A percentile compares a stretch with the other conserved stretches of the same genome.
phyloP scores from a whole-genome alignment of 2,888 invertebrate genomes.

The Prostheceraeus crozeri region DNA sequence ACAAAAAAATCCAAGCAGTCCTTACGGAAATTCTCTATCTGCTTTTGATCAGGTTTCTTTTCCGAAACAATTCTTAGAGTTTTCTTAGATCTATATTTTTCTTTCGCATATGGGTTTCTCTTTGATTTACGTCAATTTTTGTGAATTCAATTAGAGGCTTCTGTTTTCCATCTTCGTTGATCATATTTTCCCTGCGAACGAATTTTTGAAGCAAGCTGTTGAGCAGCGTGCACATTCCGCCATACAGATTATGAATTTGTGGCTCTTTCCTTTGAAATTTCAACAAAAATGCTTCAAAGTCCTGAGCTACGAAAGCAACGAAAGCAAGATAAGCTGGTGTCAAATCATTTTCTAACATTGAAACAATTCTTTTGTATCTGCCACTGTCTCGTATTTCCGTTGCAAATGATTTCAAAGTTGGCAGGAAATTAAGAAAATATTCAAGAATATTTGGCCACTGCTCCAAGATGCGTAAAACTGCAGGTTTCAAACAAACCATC shows the following conservation, averaged over 20 bases:
- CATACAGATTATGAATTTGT: conserved; percentile 5
- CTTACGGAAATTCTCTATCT: not conserved
- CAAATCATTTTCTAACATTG: conserved; percentile 12
- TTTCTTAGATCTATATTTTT: conserved; percentile 2
- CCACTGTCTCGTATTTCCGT: not conserved
- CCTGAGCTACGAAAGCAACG: conserved; percentile 13
- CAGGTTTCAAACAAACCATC: conserved; percentile 16
- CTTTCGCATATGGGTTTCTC: not conserved
- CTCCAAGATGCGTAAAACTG: conserved; percentile 14
- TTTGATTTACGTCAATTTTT: conserved; percentile 24
- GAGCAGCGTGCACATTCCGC: not conserved
- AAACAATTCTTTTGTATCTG: conserved; percentile 13
- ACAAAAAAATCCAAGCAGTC: not conserved
- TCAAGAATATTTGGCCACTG: conserved; percentile 18
- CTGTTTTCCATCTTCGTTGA: conserved; percentile 10
- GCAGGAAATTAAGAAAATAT: conserved; percentile 28
- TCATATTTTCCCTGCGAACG: too few relatives aligned
- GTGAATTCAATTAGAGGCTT: conserved; percentile 9
- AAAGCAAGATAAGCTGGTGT: conserved; percentile 26
- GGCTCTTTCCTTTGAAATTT: conserved; percentile 24
- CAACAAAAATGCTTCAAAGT: conserved; percentile 23
- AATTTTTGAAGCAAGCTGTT: conserved; percentile 2
- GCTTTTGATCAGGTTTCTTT: conserved; percentile 7
- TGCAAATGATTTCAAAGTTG: not conserved
- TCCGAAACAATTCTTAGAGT: conserved; percentile 2